phyloP scores from a whole-genome alignment of 1,140 invertebrate species.

The Saccostrea echinata region DNA sequence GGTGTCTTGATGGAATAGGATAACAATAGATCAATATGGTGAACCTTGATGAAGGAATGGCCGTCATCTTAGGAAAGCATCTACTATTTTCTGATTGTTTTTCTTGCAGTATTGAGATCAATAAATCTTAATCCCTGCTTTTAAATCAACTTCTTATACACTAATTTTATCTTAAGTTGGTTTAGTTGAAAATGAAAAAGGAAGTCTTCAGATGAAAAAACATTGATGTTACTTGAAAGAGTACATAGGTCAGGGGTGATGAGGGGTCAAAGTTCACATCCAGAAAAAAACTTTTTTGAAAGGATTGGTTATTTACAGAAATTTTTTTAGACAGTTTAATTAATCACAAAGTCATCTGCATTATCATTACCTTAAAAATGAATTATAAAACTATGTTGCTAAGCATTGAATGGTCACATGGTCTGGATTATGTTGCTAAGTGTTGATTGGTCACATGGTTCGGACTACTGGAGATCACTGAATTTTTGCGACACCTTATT shows the following conservation, averaged over 20 bases:
- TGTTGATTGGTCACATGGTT: too few relatives aligned
- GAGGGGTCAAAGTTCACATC: background rate
- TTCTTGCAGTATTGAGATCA: background rate
- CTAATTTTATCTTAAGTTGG: background rate
- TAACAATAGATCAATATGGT: background rate
- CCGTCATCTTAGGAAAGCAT: background rate
- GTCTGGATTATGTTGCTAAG: too few relatives aligned
- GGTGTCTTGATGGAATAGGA: background rate
- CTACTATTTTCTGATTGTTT: background rate
- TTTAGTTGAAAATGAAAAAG: conserved; percentile 20
- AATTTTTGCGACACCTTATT: too few relatives aligned
- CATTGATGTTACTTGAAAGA: background rate
- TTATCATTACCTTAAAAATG: too few relatives aligned
- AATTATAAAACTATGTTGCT: too few relatives aligned
- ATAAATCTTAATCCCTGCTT: conserved; percentile 35
- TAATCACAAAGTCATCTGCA: background rate
- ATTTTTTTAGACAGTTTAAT: background rate
- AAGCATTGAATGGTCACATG: too few relatives aligned
- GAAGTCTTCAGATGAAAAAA: background rate
- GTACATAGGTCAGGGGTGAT: background rate
- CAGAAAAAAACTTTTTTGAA: background rate
- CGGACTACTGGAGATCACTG: too few relatives aligned
- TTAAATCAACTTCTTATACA: conserved; percentile 30
- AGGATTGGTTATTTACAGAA: conserved; percentile 3
- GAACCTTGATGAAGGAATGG: background rate